These are phyloP conservation scores for Melinaea marsaeus DNA, from an alignment of 2,888 invertebrate species.

Conservation along the genomic window DNA sequence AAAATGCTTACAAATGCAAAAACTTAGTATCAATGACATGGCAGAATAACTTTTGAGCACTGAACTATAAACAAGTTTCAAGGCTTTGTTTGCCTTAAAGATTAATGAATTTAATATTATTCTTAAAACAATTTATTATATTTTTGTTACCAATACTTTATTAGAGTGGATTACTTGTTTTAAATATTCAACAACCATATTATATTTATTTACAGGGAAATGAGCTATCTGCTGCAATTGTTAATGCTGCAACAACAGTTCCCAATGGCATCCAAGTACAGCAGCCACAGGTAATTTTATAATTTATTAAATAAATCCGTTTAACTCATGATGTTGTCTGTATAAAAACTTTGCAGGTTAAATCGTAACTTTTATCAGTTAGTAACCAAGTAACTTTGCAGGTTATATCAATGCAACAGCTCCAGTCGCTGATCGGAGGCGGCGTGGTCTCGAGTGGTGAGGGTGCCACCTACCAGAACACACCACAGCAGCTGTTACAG, in stretches of 20 bases:
- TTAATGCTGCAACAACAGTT: slow-evolving; percentile 68
- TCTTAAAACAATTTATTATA: background rate
- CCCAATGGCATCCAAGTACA: slow-evolving; percentile 72
- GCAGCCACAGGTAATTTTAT: slow-evolving; percentile 60
- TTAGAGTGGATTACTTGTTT: slow-evolving; percentile 7
- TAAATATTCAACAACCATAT: background rate
- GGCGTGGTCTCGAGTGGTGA: slow-evolving; percentile 65
- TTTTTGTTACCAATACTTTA: background rate
- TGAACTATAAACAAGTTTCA: background rate
- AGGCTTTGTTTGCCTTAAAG: too few species aligned
- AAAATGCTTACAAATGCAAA: background rate
- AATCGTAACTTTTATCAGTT: too few species aligned
- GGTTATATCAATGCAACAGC: slow-evolving; percentile 78
- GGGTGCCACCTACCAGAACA: slow-evolving; percentile 68
- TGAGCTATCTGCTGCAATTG: slow-evolving; percentile 72
- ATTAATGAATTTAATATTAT: too few species aligned
- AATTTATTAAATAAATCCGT: background rate
- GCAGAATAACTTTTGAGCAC: background rate
- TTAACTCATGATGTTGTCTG: background rate
- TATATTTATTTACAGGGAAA: slow-evolving; percentile 61
- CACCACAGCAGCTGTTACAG: slow-evolving; percentile 68
- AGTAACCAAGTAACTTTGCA: slow-evolving; percentile 34
- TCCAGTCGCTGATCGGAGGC: slow-evolving; percentile 74
- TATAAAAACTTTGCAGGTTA: background rate
- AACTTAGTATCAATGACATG: background rate